These are phyloP conservation scores for Galbula dea DNA, from an alignment of 2,113 vertebrate species.

Conservation along the genomic window DNA sequence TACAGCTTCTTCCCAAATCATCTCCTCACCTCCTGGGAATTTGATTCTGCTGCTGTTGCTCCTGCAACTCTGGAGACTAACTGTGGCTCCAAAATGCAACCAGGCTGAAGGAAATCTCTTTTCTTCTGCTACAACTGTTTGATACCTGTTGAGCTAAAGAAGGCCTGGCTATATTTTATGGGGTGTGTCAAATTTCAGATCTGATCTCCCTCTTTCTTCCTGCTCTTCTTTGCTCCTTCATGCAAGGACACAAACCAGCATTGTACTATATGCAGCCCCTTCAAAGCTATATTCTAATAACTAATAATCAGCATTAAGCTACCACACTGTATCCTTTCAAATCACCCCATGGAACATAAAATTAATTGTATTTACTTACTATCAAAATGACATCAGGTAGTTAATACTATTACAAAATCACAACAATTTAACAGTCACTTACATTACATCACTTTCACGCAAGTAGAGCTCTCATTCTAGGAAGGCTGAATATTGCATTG, in stretches of 20 bases:
- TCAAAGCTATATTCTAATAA: neutral
- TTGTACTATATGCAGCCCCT: neutral
- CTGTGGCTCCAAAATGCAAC: neutral
- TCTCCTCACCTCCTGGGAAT: neutral
- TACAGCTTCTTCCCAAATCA: neutral
- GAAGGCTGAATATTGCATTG: neutral
- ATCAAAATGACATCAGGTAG: neutral
- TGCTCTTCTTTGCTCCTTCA: neutral
- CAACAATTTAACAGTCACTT: neutral
- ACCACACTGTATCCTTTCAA: neutral
- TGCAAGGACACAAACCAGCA: rapidly evolving
- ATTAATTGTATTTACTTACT: neutral
- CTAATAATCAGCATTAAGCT: neutral
- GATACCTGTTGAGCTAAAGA: neutral
- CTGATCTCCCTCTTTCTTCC: neutral
- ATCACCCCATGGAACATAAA: neutral
- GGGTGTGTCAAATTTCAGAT: neutral
- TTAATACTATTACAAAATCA: neutral
- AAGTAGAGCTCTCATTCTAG: neutral
- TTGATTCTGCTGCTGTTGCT: neutral
- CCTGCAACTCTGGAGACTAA: neutral
- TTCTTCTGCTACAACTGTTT: neutral
- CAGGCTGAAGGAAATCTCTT: neutral
- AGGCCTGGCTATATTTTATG: neutral
- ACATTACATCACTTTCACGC: neutral